Evolutionary conservation across 2,113 vertebrate species (phyloP).

Genomic region (Heloderma charlesbogerti): DNA sequence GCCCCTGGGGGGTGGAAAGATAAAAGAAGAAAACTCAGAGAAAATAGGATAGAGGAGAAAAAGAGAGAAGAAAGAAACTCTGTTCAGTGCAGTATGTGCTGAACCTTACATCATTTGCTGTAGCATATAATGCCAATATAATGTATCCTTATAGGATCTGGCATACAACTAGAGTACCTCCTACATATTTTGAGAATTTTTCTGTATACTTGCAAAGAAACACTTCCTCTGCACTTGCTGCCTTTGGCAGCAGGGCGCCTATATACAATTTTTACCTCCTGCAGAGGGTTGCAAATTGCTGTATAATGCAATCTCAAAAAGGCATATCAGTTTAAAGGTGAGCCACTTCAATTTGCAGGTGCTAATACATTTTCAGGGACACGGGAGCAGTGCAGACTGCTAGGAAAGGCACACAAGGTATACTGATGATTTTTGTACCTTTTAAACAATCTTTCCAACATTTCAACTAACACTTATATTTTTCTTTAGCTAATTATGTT

Average conservation of each 20-base stretch:
- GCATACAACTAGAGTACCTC: not conserved
- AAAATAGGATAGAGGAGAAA: too few relatives aligned
- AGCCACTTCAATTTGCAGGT: conserved; percentile 44
- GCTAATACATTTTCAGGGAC: not conserved
- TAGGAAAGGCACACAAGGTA: conserved; percentile 10
- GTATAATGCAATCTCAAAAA: conserved; percentile 40
- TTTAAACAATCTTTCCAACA: not conserved
- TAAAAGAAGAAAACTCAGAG: too few relatives aligned
- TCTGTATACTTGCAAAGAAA: conserved; percentile 16
- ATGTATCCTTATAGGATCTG: conserved; percentile 36
- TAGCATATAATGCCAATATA: conserved; percentile 46
- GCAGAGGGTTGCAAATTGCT: conserved; percentile 62
- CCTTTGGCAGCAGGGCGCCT: conserved; percentile 52
- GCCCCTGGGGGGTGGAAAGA: too few relatives aligned
- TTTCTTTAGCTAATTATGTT: not conserved
- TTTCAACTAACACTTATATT: not conserved
- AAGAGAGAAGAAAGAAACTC: too few relatives aligned
- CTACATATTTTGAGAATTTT: conserved; percentile 40
- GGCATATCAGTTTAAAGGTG: not conserved
- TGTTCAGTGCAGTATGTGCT: too few relatives aligned
- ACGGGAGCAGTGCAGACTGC: not conserved
- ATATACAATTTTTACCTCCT: conserved; percentile 65
- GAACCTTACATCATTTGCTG: not conserved
- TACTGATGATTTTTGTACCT: not conserved
- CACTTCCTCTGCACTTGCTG: conserved; percentile 10